Conservation (phyloP, 2,797 vertebrate genomes). For the Melanotaenia nigrans region DNA sequence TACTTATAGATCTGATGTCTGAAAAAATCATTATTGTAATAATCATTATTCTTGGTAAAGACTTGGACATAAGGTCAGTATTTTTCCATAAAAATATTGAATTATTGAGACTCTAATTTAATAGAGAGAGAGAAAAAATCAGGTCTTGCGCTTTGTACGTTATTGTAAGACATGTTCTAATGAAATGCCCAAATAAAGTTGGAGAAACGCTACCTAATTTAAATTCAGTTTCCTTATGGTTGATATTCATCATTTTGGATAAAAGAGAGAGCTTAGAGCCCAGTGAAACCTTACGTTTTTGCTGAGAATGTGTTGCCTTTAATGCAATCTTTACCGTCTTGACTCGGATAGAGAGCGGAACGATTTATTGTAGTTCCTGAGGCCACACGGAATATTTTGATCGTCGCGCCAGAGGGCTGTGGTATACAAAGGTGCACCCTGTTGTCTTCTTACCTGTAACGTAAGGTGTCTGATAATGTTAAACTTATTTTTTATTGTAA, state of each 20-base stretch:
- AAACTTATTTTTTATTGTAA: background rate
- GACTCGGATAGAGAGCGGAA: slow-evolving; percentile 44
- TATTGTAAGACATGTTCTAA: background rate
- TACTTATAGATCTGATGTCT: background rate
- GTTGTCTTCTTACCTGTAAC: slow-evolving; percentile 18
- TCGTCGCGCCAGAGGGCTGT: slow-evolving; percentile 52
- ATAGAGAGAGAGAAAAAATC: background rate
- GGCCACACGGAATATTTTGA: slow-evolving; percentile 62
- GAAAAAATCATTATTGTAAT: background rate
- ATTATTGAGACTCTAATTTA: background rate
- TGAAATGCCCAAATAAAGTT: background rate
- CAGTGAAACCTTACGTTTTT: background rate
- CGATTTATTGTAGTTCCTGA: background rate
- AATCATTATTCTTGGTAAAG: background rate
- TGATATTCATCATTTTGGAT: background rate
- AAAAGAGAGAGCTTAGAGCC: background rate
- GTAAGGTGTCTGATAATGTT: slow-evolving; percentile 32
- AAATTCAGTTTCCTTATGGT: background rate
- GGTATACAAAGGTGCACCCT: slow-evolving; percentile 16
- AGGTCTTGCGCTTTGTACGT: background rate
- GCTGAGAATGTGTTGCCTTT: too few relatives aligned
- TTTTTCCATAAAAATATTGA: background rate
- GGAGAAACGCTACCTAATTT: background rate
- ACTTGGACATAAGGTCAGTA: background rate
- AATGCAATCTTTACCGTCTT: background rate